Evolutionary conservation across 2,113 vertebrate species (phyloP).

Genomic region (Puma concolor): DNA sequence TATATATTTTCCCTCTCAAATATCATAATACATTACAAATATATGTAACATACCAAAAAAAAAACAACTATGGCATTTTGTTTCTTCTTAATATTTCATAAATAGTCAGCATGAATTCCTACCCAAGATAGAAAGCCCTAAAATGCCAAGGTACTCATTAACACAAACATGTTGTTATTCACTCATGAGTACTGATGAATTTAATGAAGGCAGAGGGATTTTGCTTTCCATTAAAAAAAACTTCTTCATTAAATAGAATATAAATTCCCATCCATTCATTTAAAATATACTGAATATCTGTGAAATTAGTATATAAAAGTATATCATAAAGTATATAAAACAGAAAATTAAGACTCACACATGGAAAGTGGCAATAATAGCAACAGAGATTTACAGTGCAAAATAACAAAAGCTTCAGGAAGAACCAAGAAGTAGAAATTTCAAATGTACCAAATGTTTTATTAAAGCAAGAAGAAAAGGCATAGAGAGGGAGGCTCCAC

Average conservation of each 20-base stretch:
- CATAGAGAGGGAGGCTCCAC: rapidly evolving
- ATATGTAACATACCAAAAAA: background rate
- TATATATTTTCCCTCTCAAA: background rate
- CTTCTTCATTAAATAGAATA: background rate
- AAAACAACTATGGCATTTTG: background rate
- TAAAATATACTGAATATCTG: slow-evolving; percentile 3
- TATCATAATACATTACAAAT: background rate
- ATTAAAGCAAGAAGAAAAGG: background rate
- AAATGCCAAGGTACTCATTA: slow-evolving; percentile 22
- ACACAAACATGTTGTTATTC: background rate
- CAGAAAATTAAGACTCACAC: background rate
- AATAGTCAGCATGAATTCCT: slow-evolving; percentile 27
- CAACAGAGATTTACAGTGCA: background rate
- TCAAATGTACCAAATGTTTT: background rate
- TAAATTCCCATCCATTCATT: background rate
- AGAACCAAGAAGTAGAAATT: background rate
- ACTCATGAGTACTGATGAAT: background rate
- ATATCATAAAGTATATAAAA: background rate
- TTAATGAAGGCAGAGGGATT: background rate
- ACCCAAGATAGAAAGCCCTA: background rate
- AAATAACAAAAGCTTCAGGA: background rate
- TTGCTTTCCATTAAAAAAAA: background rate
- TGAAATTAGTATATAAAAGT: background rate
- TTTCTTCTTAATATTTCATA: slow-evolving; percentile 45
- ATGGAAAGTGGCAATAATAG: background rate